Conservation (phyloP, 1,140 invertebrate genomes). For the Homarus americanus region DNA sequence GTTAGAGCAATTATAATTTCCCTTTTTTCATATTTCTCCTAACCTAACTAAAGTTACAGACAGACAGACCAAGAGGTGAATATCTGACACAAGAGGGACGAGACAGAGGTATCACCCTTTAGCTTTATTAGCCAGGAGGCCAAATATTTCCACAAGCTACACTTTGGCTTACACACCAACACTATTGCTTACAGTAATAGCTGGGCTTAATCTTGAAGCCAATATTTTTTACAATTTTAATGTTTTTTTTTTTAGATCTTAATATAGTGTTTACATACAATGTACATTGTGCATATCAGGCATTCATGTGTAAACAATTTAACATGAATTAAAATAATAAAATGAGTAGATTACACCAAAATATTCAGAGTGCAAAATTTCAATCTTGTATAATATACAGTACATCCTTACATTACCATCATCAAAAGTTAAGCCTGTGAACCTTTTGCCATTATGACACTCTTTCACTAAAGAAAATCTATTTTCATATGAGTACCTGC, state of each 20-base stretch:
- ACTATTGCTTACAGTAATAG: background rate
- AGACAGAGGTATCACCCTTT: slow-evolving; percentile 34
- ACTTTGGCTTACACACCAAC: slow-evolving; percentile 28
- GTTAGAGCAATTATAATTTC: too few relatives aligned
- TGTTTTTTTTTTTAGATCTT: background rate
- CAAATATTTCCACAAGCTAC: slow-evolving; percentile 30
- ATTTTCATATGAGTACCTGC: background rate
- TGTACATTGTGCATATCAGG: slow-evolving; percentile 5
- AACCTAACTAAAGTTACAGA: background rate
- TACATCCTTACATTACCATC: background rate
- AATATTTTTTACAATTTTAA: background rate
- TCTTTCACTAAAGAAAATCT: background rate
- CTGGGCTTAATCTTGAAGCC: slow-evolving; percentile 8
- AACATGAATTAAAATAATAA: slow-evolving; percentile 5
- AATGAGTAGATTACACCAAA: background rate
- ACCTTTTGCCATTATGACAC: background rate
- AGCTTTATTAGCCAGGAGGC: slow-evolving; percentile 43
- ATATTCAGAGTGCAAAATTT: background rate
- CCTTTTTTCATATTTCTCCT: too few relatives aligned
- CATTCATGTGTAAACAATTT: background rate
- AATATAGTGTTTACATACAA: background rate
- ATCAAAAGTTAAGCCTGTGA: background rate
- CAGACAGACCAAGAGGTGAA: background rate
- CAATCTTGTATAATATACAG: too few relatives aligned
- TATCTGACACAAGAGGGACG: slow-evolving; percentile 21